phyloP scores from a whole-genome alignment of 2,888 invertebrate species.

The Listrodromus nycthemerus region DNA sequence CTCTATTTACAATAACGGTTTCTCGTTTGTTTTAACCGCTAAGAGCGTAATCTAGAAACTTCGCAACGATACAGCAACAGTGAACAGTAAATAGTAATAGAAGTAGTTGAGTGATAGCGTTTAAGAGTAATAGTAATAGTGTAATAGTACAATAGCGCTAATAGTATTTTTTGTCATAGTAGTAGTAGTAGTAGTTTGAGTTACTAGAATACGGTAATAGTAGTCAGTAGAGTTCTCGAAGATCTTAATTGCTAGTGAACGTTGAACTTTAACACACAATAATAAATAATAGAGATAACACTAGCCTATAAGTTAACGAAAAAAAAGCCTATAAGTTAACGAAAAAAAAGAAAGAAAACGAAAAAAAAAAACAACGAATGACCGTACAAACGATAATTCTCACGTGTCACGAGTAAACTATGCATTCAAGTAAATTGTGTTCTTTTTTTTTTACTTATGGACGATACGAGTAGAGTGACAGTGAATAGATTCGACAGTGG shows the following conservation, averaged over 20 bases:
- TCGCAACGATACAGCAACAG: conserved; percentile 55
- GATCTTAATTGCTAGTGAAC: conserved; percentile 52
- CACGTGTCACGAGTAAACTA: conserved; percentile 35
- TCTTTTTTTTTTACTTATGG: conserved; percentile 35
- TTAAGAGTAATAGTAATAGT: conserved; percentile 54
- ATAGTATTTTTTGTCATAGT: conserved; percentile 57
- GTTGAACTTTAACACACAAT: conserved; percentile 57
- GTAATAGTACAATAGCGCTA: conserved; percentile 55
- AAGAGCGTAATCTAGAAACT: conserved; percentile 57
- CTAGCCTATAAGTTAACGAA: conserved; percentile 56
- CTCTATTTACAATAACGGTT: conserved; percentile 47
- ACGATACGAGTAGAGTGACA: conserved; percentile 30
- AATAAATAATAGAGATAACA: conserved; percentile 72
- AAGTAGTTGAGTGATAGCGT: conserved; percentile 52
- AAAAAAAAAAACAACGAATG: conserved; percentile 20
- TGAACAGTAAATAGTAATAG: conserved; percentile 46
- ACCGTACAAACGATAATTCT: conserved; percentile 36
- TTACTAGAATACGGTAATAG: conserved; percentile 48
- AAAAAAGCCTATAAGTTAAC: conserved; percentile 53
- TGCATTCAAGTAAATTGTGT: conserved; percentile 41
- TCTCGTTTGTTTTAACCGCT: conserved; percentile 26
- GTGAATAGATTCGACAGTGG: conserved; percentile 18
- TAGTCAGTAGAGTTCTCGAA: conserved; percentile 25
- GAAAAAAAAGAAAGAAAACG: conserved; percentile 16
- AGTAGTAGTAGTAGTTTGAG: conserved; percentile 37